phyloP scores from a whole-genome alignment of 2,888 invertebrate species.

The Perdita meconis region DNA sequence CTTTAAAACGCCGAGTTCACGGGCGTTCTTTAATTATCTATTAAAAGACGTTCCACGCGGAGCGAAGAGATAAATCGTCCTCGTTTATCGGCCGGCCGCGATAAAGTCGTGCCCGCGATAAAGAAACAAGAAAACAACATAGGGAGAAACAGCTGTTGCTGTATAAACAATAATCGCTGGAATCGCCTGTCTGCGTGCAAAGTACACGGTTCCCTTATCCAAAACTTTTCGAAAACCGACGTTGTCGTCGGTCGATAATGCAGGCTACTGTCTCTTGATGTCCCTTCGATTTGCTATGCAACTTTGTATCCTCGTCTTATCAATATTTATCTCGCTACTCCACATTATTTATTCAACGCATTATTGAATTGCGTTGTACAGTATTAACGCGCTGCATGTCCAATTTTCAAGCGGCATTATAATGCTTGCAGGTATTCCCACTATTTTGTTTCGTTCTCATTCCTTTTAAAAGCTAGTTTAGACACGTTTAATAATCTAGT shows the following conservation, averaged over 20 bases:
- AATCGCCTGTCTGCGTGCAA: constrained; percentile 61
- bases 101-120: constrained; percentile 26
- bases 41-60: constrained; percentile 12
- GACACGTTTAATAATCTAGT: too few species aligned
- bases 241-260: constrained; percentile 51
- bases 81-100: constrained; percentile 28
- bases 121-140: constrained; percentile 12
- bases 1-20: constrained; percentile 13
- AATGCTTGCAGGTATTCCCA: too few species aligned
- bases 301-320: constrained; percentile 5
- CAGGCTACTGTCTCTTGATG: constrained; percentile 11
- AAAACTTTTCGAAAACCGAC: neutral
- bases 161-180: constrained; percentile 64
- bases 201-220: constrained; percentile 54
- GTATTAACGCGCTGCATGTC: too few species aligned
- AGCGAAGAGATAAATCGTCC: constrained; percentile 49
- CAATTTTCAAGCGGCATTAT: too few species aligned
- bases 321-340: neutral
- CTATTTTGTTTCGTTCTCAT: too few species aligned
- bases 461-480: too few species aligned
- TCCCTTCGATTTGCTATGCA: neutral
- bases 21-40: neutral
- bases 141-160: constrained; percentile 40
- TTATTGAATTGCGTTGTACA: neutral
- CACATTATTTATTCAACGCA: neutral